phyloP scores from a whole-genome alignment of 2,797 vertebrate genomes.

The Urophycis tenuis region DNA sequence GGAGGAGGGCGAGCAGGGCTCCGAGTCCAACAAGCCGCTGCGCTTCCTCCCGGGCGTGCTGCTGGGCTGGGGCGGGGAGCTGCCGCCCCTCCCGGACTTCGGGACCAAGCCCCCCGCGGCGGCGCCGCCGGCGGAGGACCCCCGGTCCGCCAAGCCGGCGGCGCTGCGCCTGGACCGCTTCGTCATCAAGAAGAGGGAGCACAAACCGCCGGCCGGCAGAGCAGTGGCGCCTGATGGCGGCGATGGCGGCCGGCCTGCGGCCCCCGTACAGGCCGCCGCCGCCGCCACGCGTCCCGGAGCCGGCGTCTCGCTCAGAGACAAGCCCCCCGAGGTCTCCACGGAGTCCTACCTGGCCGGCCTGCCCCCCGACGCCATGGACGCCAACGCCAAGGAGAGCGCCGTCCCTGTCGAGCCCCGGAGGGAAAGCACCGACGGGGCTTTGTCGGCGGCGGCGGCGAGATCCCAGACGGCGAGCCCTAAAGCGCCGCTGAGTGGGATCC shows the following conservation, averaged over 20 bases:
- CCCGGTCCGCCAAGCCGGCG: conserved; percentile 65
- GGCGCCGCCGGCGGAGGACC: conserved; percentile 71
- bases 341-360: conserved; percentile 85
- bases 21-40: conserved; percentile 82
- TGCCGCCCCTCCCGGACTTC: conserved; percentile 78
- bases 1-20: conserved; percentile 70
- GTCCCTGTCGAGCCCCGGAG: conserved; percentile 48
- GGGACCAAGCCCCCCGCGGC: conserved; percentile 69
- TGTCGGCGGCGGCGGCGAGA: conserved; percentile 50
- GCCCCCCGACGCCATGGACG: neutral
- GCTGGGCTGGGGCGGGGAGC: conserved; percentile 86
- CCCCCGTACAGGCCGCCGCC: neutral
- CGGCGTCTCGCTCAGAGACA: conserved; percentile 82
- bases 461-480: conserved; percentile 73
- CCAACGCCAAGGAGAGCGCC: conserved; percentile 50
- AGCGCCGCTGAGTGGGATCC: conserved; percentile 77
- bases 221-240: conserved; percentile 30
- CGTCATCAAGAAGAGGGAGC: conserved; percentile 75
- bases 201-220: conserved; percentile 62
- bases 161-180: conserved; percentile 68
- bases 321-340: conserved; percentile 92
- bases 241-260: too few species aligned
- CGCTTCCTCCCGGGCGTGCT: conserved; percentile 95
- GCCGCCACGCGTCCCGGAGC: neutral
- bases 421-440: conserved; percentile 39